Percentiles rank a stretch among this genome's conserved stretches.
Conservation (phyloP, 2,888 invertebrate genomes). For the Nephrotoma flavescens region DNA sequence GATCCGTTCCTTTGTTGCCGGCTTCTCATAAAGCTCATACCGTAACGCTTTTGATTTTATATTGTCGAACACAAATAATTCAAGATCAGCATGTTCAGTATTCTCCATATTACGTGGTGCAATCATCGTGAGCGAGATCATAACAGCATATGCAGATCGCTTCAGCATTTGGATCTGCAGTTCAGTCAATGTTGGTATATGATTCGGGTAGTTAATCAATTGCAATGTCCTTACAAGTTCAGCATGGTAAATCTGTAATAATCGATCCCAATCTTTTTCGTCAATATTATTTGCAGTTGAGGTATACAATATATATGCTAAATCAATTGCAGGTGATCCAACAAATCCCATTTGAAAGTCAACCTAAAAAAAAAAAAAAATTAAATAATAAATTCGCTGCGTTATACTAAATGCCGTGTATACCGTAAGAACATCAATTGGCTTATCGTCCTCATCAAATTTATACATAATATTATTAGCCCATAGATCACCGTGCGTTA, state of each 20-base stretch:
- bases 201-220: not conserved
- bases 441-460: constrained; percentile 6
- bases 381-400: too few species aligned
- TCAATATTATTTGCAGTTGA: not conserved
- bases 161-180: not conserved
- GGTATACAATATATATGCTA: not conserved
- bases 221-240: not conserved
- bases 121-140: not conserved
- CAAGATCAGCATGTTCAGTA: not conserved
- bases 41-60: not conserved
- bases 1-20: not conserved
- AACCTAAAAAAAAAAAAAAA: not conserved
- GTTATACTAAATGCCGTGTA: too few species aligned
- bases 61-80: not conserved
- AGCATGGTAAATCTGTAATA: not conserved
- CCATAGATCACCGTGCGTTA: constrained; percentile 1
- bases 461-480: constrained; percentile 1
- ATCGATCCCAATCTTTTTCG: not conserved
- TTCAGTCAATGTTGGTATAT: not conserved
- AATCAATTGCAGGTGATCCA: not conserved
- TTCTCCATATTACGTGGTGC: not conserved
- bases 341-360: not conserved
- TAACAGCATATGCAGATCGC: not conserved
- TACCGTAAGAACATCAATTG: constrained; percentile 19
- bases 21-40: not conserved